phyloP scores from a whole-genome alignment of 2,113 vertebrate genomes.

The Phalacrocorax aristotelis region DNA sequence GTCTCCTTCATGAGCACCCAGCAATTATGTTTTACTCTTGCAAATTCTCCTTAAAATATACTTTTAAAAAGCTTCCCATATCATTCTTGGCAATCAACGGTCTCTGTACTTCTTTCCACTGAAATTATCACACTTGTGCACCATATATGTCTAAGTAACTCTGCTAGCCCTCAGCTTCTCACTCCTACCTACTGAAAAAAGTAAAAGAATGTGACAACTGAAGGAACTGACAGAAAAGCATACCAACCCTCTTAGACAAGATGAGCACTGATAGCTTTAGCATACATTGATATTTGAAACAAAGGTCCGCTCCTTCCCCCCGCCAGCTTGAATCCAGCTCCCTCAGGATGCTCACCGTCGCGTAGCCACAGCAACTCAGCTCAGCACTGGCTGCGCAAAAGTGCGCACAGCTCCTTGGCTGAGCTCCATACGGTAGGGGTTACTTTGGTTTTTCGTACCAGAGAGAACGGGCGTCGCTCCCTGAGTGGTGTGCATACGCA shows the following conservation, averaged over 20 bases:
- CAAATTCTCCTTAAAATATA: not conserved
- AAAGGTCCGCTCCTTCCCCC: not conserved
- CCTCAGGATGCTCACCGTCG: not conserved
- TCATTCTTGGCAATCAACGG: not conserved
- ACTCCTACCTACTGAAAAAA: slow-evolving; percentile 41
- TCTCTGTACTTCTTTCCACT: not conserved
- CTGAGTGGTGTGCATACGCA: not conserved
- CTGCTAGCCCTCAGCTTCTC: slow-evolving; percentile 53
- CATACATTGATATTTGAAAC: not conserved
- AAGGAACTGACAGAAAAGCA: slow-evolving; percentile 23
- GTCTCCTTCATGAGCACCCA: not conserved
- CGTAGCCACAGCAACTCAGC: not conserved
- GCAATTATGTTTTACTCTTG: not conserved
- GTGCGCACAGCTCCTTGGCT: not conserved
- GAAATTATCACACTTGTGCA: not conserved
- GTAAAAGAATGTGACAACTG: slow-evolving; percentile 34
- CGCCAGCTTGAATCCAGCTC: not conserved
- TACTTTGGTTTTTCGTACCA: not conserved
- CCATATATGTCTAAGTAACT: not conserved
- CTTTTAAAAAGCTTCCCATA: not conserved
- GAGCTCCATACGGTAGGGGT: not conserved
- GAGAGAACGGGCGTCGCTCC: not conserved
- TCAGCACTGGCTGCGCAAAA: not conserved
- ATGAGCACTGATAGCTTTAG: not conserved
- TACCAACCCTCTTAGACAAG: not conserved